Base-by-base conservation (phyloP, 2,113 vertebrate species). In the Psilopsiagon aymara region DNA sequence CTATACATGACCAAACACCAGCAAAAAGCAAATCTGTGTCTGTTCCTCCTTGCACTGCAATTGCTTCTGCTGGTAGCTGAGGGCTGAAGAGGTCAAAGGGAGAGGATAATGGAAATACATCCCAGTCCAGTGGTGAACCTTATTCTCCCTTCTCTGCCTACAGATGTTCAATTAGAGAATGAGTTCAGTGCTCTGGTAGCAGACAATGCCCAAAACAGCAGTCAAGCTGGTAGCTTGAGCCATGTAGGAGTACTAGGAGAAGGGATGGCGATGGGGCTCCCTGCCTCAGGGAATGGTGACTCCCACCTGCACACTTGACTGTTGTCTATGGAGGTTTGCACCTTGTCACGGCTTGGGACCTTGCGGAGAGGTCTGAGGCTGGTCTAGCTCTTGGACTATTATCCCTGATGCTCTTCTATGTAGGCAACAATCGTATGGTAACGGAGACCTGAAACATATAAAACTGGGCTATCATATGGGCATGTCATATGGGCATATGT, bases 381-480 rank as follows among this genome's bases (percentile, higher is more conserved):
- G 7, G 3, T 21, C 28, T 37, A 39, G 44, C 4, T 44, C 57
- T 5, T 20, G 19, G 51, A 37, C 7, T 24, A 2, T 2, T 53
- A 39, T 77, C 19, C 51, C 6, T 24, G 25, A 17, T 19, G 33
- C 8, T 82, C 47, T 90, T 74, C 77, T 49, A n/a, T 3, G 13
- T 14, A 15, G 12, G n/a, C 21, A 78, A 12, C 15, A 81, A 37
- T 3, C 4, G 1, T 1, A 8, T 1, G 18, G 41, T 29, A 13
- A 3, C 4, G 18, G 24, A 76, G 25, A 57, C 7, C 21, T 15
- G 43, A 3, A 35, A 41, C 39, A 46, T 19, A 60, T 7, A n/a
- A 69, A 5, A 13, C 24, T 41, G 29, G 70, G n/a, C 39, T 62
- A 47, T n/a, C 20, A n/a, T n/a, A 59, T 10, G 13, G 21, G 20